Evolutionary conservation across 1,140 invertebrate species (phyloP).

Genomic region (Drosophila elegans): DNA sequence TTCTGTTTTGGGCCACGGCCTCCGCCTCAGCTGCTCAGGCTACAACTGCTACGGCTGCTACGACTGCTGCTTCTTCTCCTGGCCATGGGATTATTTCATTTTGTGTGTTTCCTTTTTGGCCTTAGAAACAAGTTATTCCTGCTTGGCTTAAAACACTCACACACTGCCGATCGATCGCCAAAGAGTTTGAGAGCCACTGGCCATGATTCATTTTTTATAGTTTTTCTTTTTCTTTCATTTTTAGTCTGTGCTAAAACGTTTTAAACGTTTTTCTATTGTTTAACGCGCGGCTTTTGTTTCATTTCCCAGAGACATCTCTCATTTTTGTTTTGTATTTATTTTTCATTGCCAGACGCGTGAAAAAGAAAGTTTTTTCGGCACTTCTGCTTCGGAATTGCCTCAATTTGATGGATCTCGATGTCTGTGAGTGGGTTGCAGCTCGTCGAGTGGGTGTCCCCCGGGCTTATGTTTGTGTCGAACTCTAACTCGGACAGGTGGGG

Average conservation of each 20-base stretch:
- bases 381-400: conserved; percentile 51
- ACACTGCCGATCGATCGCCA: conserved; percentile 23
- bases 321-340: conserved; percentile 36
- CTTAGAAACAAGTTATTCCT: conserved; percentile 84
- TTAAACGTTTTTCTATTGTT: conserved; percentile 61
- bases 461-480: conserved; percentile 4
- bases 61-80: conserved; percentile 43
- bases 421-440: conserved; percentile 55
- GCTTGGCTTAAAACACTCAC: conserved; percentile 57
- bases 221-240: conserved; percentile 19
- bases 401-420: conserved; percentile 55
- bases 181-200: conserved; percentile 60
- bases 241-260: conserved; percentile 49
- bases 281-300: conserved; percentile 58
- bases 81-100: conserved; percentile 84
- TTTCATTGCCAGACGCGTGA: conserved; percentile 84
- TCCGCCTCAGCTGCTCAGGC: conserved; percentile 44
- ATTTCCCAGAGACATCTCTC: conserved; percentile 45
- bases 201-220: conserved; percentile 75
- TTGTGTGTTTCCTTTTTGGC: conserved; percentile 83
- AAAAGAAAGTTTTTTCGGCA: conserved; percentile 73
- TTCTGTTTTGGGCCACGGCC: conserved; percentile 60
- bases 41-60: conserved; percentile 3
- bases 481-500: conserved; percentile 25
- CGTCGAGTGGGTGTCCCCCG: conserved; percentile 55